Percentiles rank a stretch among this genome's conserved stretches.
Evolutionary conservation across 2,113 vertebrate genomes (phyloP).

Genomic region (Tragulus kanchil): DNA sequence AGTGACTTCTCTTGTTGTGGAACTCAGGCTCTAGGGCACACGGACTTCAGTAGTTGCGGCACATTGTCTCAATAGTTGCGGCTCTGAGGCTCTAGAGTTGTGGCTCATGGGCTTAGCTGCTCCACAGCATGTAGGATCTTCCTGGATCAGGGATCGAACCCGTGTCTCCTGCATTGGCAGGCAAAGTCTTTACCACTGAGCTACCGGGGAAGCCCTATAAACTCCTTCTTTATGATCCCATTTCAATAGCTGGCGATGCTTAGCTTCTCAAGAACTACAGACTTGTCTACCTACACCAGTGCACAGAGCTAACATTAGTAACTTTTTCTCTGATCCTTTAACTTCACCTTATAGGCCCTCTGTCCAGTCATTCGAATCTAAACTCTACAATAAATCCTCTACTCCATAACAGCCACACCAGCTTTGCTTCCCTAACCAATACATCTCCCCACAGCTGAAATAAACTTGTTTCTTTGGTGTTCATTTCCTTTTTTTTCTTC

Average conservation of each 20-base stretch:
- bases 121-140: no score
- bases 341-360: background rate
- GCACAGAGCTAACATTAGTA: no score
- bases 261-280: background rate
- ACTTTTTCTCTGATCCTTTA: background rate
- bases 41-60: no score
- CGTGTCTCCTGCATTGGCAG: no score
- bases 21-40: no score
- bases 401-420: background rate
- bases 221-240: background rate
- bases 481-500: background rate
- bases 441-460: background rate
- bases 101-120: no score
- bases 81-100: no score
- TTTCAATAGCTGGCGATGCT: background rate
- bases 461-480: background rate
- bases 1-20: no score
- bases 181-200: no score
- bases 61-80: no score
- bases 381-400: background rate
- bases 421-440: background rate
- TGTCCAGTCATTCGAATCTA: background rate
- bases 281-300: background rate
- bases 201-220: no score
- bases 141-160: no score